Conservation (phyloP, 2,113 vertebrate species). For the Tricholaema leucomelas region DNA sequence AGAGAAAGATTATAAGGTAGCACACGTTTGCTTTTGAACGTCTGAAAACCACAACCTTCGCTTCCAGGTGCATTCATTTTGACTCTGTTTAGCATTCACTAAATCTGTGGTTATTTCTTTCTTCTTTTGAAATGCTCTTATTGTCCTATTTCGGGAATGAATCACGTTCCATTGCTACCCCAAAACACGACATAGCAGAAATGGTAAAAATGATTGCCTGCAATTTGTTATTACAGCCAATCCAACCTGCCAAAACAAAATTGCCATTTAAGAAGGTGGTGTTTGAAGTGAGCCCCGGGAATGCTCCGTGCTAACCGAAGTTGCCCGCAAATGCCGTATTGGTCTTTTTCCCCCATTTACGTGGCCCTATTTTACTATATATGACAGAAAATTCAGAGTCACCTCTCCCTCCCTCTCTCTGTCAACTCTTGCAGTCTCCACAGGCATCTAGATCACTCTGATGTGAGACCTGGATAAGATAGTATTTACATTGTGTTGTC, state of each 20-base stretch:
- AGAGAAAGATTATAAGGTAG: constrained; percentile 53
- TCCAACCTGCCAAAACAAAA: constrained; percentile 44
- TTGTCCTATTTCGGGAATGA: constrained; percentile 54
- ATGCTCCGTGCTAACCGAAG: background rate
- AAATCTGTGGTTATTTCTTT: constrained; percentile 29
- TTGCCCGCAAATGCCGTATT: background rate
- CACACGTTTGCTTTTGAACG: constrained; percentile 1
- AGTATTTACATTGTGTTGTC: background rate
- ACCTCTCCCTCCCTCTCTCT: background rate
- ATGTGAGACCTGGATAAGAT: background rate
- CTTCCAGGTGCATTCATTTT: constrained; percentile 33
- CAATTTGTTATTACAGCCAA: constrained; percentile 26
- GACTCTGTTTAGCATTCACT: background rate
- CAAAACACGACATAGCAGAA: constrained; percentile 7
- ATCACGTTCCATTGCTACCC: background rate
- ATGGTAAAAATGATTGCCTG: constrained; percentile 11
- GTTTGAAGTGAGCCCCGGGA: constrained; percentile 14
- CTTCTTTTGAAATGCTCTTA: constrained; percentile 16
- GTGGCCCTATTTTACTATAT: background rate
- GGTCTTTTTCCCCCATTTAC: background rate
- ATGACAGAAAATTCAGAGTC: background rate
- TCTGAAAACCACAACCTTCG: background rate
- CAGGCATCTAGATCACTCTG: background rate
- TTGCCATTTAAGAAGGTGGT: constrained; percentile 3
- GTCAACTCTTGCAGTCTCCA: background rate